Evolutionary conservation across 2,888 invertebrate species (phyloP).

Genomic region (Saturnia pavonia): DNA sequence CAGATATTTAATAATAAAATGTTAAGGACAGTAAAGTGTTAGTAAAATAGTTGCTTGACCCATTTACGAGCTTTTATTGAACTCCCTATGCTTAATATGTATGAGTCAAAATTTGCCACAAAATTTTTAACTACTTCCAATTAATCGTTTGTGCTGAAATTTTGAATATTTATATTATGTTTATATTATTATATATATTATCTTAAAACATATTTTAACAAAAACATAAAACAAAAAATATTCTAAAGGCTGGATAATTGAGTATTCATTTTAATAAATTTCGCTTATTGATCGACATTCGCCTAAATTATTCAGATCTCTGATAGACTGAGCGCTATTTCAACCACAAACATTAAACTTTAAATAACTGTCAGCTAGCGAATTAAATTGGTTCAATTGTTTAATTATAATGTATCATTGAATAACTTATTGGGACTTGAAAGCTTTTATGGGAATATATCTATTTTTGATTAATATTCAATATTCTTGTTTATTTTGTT

Average conservation of each 20-base stretch:
- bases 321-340: not conserved
- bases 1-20: too few relatives aligned
- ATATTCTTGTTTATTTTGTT: not conserved
- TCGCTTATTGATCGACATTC: not conserved
- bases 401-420: constrained; percentile 1
- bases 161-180: too few relatives aligned
- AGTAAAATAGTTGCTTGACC: too few relatives aligned
- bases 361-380: not conserved
- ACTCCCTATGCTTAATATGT: too few relatives aligned
- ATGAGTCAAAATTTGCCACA: too few relatives aligned
- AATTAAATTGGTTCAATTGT: not conserved
- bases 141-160: too few relatives aligned
- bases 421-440: not conserved
- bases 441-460: not conserved
- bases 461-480: not conserved
- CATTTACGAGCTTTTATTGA: too few relatives aligned
- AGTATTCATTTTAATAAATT: not conserved
- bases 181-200: too few relatives aligned
- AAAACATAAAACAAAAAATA: not conserved
- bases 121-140: too few relatives aligned
- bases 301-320: constrained; percentile 12
- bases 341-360: not conserved
- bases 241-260: not conserved
- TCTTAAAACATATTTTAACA: not conserved
- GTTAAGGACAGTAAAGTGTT: too few relatives aligned